A percentile compares a stretch with the other conserved stretches of the same genome.
phyloP scores from a whole-genome alignment of 2,797 vertebrate species.

The Saxicola maurus region DNA sequence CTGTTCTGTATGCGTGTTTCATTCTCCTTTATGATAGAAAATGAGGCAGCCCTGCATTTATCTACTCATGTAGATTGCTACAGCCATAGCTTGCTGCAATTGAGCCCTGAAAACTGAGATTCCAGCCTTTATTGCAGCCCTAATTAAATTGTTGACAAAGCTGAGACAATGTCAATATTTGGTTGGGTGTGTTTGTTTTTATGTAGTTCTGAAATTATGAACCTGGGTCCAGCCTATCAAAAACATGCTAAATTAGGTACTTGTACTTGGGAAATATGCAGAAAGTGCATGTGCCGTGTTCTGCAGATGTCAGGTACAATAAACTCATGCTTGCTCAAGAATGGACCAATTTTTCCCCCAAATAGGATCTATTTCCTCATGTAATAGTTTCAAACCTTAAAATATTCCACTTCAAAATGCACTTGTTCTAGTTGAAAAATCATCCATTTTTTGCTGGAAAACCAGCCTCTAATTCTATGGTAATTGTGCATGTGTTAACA shows the following conservation, averaged over 20 bases:
- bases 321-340: background rate
- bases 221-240: background rate
- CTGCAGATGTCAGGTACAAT: background rate
- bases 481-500: background rate
- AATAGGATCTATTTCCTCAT: background rate
- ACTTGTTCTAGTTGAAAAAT: background rate
- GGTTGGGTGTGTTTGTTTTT: background rate
- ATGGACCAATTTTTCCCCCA: background rate
- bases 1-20: background rate
- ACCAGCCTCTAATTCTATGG: background rate
- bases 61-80: background rate
- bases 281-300: background rate
- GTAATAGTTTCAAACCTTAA: background rate
- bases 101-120: background rate
- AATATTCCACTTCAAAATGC: background rate
- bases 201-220: background rate
- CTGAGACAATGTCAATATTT: slow-evolving; percentile 9
- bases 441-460: background rate
- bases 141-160: slow-evolving; percentile 40
- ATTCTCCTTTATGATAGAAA: background rate
- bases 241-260: background rate
- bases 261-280: background rate
- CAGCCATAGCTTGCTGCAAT: background rate
- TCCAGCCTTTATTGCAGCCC: background rate
- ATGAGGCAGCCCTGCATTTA: background rate